Percentiles rank a stretch among this genome's conserved stretches.
These are phyloP conservation scores for Pomatorhinus ruficollis DNA, from an alignment of 2,113 vertebrate genomes.

Conservation along the genomic window DNA sequence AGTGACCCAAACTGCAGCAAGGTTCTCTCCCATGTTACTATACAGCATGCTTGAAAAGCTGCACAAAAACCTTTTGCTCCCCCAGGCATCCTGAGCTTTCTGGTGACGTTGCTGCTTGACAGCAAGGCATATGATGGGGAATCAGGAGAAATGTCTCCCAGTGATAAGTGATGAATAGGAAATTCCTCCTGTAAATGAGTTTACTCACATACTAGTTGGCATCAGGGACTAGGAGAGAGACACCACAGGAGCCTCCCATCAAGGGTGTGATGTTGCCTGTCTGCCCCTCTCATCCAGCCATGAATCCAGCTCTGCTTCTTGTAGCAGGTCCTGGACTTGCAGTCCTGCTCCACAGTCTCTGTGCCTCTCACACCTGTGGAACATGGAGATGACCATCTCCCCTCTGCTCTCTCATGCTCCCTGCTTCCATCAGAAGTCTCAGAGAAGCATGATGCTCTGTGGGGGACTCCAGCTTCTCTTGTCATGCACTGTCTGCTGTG, in stretches of 20 bases:
- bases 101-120: not conserved
- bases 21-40: not conserved
- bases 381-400: not conserved
- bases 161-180: not conserved
- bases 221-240: not conserved
- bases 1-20: not conserved
- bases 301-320: not conserved
- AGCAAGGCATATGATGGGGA: not conserved
- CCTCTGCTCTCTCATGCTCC: not conserved
- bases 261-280: not conserved
- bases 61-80: not conserved
- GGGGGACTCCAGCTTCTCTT: not conserved
- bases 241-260: fast-evolving
- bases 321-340: not conserved
- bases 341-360: not conserved
- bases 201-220: not conserved
- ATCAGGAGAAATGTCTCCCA: not conserved
- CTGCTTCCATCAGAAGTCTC: not conserved
- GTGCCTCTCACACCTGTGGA: not conserved
- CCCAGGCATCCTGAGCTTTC: not conserved
- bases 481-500: fast-evolving
- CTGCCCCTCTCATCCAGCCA: not conserved
- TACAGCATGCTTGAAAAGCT: not conserved
- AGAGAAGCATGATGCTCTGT: not conserved
- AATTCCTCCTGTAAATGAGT: not conserved